Evolutionary conservation across 2,888 invertebrate genomes (phyloP).

Genomic region (Cephonodes hylas): DNA sequence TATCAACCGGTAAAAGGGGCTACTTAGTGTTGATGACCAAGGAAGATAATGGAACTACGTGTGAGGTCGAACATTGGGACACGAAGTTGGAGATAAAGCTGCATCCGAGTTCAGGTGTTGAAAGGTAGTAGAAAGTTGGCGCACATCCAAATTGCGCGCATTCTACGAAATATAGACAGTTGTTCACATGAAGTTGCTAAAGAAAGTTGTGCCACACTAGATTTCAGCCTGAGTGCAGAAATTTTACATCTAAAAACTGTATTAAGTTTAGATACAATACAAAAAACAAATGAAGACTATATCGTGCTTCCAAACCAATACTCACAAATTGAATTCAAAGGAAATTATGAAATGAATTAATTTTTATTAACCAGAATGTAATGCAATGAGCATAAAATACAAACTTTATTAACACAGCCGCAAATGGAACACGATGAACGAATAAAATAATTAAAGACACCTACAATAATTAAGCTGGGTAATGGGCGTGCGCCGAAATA

Average conservation of each 20-base stretch:
- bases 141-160: not conserved
- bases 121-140: constrained; percentile 1
- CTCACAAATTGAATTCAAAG: not conserved
- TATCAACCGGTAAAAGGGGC: not conserved
- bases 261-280: not conserved
- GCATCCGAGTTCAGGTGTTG: not conserved
- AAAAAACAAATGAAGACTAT: not conserved
- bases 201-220: not conserved
- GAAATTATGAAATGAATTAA: not conserved
- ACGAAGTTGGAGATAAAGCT: not conserved
- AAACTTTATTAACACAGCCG: not conserved
- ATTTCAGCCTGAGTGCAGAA: not conserved
- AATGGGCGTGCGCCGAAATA: constrained; percentile 13
- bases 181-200: not conserved
- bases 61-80: constrained; percentile 2
- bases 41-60: not conserved
- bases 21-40: not conserved
- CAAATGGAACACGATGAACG: constrained; percentile 3
- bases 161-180: constrained; percentile 1
- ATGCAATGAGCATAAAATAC: not conserved
- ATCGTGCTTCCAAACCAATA: too few relatives aligned
- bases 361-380: not conserved
- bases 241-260: not conserved
- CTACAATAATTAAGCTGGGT: constrained; percentile 7
- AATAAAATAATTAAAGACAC: constrained; percentile 12